phyloP scores from a whole-genome alignment of 2,888 invertebrate species.

The Diabrotica balteata region DNA sequence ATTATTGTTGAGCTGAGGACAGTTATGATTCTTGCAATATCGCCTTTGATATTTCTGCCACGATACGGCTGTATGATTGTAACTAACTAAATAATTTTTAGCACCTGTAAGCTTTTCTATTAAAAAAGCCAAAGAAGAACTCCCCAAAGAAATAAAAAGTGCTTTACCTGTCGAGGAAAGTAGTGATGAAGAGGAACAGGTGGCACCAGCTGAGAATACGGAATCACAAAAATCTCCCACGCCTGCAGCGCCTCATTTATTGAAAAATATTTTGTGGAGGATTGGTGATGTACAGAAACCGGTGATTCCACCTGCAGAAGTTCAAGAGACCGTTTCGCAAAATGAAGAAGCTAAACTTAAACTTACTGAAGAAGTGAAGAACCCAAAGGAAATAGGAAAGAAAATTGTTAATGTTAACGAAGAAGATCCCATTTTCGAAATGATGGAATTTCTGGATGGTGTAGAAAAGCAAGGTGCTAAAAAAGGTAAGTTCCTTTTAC shows the following conservation, averaged over 20 bases:
- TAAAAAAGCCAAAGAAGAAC: conserved; percentile 75
- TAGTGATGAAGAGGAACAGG: conserved; percentile 66
- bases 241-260: not conserved
- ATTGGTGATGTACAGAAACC: conserved; percentile 9
- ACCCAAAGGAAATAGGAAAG: not conserved
- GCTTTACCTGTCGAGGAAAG: conserved; percentile 80
- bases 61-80: too few relatives aligned
- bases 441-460: conserved; percentile 67
- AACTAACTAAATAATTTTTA: conserved; percentile 48
- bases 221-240: conserved; percentile 15
- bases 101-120: conserved; percentile 86
- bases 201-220: conserved; percentile 6
- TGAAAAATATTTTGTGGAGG: conserved; percentile 5
- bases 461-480: conserved; percentile 60
- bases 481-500: conserved; percentile 44
- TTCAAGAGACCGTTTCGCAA: too few relatives aligned
- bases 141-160: conserved; percentile 66
- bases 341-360: too few relatives aligned
- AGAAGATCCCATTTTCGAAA: conserved; percentile 61
- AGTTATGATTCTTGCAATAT: too few relatives aligned
- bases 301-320: too few relatives aligned
- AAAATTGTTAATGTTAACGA: conserved; percentile 52
- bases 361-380: too few relatives aligned
- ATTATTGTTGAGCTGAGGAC: too few relatives aligned
- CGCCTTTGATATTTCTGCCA: too few relatives aligned